A percentile compares a stretch with the other conserved stretches of the same genome.
These are phyloP conservation scores for Litoditis marina DNA, from an alignment of 2,888 invertebrate species.

Conservation along the genomic window DNA sequence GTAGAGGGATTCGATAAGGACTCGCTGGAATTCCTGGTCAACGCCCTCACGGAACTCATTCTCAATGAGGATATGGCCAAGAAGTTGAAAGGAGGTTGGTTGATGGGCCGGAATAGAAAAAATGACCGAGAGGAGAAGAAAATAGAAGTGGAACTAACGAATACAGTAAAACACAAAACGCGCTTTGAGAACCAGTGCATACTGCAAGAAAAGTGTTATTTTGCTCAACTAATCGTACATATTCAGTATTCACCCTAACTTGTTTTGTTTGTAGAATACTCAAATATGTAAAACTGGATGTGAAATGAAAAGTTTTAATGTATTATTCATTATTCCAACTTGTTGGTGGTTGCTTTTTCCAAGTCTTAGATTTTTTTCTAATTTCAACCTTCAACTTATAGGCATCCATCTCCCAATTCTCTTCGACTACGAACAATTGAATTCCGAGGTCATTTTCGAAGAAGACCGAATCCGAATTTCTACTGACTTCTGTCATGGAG, in stretches of 20 bases:
- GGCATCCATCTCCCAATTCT: conserved; percentile 58
- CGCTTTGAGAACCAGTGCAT: too few relatives aligned
- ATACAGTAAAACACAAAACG: too few relatives aligned
- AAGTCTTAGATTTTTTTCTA: too few relatives aligned
- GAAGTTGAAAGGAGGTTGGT: conserved; percentile 52
- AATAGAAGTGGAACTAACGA: too few relatives aligned
- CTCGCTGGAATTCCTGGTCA: conserved; percentile 58
- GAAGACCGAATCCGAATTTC: conserved; percentile 47
- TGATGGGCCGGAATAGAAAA: too few relatives aligned
- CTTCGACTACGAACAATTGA: conserved; percentile 57
- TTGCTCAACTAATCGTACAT: too few relatives aligned
- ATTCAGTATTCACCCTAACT: too few relatives aligned
- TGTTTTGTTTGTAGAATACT: too few relatives aligned
- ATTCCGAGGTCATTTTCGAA: conserved; percentile 51
- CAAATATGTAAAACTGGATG: too few relatives aligned
- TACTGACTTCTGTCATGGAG: conserved; percentile 59
- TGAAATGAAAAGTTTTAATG: not conserved
- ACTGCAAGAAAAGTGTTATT: too few relatives aligned
- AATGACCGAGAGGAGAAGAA: too few relatives aligned
- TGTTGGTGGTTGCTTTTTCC: too few relatives aligned
- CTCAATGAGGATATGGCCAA: conserved; percentile 59
- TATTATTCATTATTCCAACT: not conserved
- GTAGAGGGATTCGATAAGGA: conserved; percentile 60
- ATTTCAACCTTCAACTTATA: conserved; percentile 26
- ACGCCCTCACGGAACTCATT: conserved; percentile 58